Evolutionary conservation across 2,888 invertebrate species (phyloP).

Genomic region (Aricia artaxerxes): DNA sequence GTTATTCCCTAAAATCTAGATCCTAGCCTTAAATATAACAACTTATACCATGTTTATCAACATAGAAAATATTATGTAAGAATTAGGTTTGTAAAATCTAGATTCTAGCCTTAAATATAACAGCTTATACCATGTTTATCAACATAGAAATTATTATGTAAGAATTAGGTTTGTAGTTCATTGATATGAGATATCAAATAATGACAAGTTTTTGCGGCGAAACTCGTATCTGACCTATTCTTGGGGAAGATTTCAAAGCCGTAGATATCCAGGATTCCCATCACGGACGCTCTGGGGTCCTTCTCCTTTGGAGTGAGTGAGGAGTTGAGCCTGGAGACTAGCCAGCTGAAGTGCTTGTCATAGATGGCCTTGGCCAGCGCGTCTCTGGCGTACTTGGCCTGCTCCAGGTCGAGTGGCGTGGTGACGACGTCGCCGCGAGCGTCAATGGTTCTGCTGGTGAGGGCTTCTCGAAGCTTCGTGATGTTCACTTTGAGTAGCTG

Average conservation of each 20-base stretch:
- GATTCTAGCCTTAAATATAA: too few species aligned
- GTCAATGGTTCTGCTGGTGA: conserved; percentile 92
- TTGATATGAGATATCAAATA: too few species aligned
- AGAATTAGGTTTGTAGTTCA: too few species aligned
- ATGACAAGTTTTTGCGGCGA: neutral
- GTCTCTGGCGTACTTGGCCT: conserved; percentile 92
- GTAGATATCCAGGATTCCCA: conserved; percentile 96
- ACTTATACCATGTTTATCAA: too few species aligned
- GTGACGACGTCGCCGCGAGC: conserved; percentile 91
- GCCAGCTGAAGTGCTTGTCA: conserved; percentile 94
- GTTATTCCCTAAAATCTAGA: too few species aligned
- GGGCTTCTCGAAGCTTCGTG: conserved; percentile 83
- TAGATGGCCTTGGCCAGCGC: conserved; percentile 95
- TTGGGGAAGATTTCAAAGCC: conserved; percentile 96
- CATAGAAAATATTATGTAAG: too few species aligned
- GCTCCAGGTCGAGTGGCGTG: conserved; percentile 89
- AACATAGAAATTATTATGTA: too few species aligned
- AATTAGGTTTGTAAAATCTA: too few species aligned
- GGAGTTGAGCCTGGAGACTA: conserved; percentile 89
- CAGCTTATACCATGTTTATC: too few species aligned
- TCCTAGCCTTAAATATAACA: too few species aligned
- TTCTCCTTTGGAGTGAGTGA: conserved; percentile 83
- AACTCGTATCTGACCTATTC: conserved; percentile 83
- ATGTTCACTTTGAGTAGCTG: conserved; percentile 88
- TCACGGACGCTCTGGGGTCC: conserved; percentile 83